These are phyloP conservation scores for Boloria selene DNA, from an alignment of 2,888 invertebrate genomes.

Conservation along the genomic window DNA sequence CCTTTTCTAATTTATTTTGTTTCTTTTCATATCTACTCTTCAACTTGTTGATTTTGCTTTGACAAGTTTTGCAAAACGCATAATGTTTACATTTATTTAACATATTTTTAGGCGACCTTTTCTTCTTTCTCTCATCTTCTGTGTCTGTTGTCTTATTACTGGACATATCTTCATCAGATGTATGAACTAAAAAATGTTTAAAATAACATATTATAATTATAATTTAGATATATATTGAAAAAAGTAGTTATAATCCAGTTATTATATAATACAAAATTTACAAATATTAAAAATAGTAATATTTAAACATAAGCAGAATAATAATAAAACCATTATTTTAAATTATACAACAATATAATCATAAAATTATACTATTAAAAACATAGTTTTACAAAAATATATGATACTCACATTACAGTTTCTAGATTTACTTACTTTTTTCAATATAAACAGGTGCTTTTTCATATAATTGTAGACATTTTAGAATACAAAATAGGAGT, in stretches of 20 bases:
- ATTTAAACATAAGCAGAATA: too few species aligned
- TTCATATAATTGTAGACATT: slow-evolving; percentile 46
- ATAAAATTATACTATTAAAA: too few species aligned
- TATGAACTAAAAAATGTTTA: slow-evolving; percentile 42
- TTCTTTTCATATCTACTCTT: slow-evolving; percentile 57
- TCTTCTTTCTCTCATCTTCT: slow-evolving; percentile 27
- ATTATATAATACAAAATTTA: too few species aligned
- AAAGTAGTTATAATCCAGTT: too few species aligned
- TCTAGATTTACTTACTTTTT: slow-evolving; percentile 43
- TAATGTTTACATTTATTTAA: slow-evolving; percentile 57
- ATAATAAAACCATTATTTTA: too few species aligned
- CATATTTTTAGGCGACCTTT: slow-evolving; percentile 29
- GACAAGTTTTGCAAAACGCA: slow-evolving; percentile 56
- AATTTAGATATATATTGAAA: too few species aligned
- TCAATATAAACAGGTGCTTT: slow-evolving; percentile 38
- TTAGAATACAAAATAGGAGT: slow-evolving; percentile 64
- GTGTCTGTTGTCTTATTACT: slow-evolving; percentile 45
- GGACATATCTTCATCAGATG: slow-evolving; percentile 48
- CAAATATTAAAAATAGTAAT: too few species aligned
- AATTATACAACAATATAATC: too few species aligned
- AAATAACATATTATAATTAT: not conserved
- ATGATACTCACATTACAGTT: not conserved
- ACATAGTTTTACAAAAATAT: not conserved
- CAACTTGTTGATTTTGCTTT: slow-evolving; percentile 46
- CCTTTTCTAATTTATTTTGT: slow-evolving; percentile 54